Conservation (phyloP, 2,888 invertebrate genomes). For the Noctuana brunneofusca region DNA sequence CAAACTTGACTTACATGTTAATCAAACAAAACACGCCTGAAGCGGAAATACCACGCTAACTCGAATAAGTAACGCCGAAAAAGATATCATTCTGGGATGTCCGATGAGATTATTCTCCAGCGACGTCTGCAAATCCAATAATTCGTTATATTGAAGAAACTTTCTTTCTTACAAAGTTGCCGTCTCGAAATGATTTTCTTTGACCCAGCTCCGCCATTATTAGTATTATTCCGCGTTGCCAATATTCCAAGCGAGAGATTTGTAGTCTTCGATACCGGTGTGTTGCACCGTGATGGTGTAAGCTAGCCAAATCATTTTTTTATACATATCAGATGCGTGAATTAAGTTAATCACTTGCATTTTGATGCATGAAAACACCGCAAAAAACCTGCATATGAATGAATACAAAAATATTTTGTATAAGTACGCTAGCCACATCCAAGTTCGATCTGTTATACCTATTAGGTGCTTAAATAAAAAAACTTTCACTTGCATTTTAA, state of each 20-base stretch:
- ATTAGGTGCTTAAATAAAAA: too few species aligned
- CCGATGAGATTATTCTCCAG: constrained; percentile 58
- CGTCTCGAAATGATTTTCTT: constrained; percentile 69
- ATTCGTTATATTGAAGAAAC: constrained; percentile 77
- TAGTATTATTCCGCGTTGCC: constrained; percentile 65
- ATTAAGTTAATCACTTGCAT: too few species aligned
- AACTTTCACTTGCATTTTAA: too few species aligned
- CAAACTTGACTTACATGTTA: constrained; percentile 40
- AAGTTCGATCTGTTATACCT: too few species aligned
- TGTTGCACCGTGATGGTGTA: constrained; percentile 12
- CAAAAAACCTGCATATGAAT: too few species aligned
- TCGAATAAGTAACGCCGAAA: constrained; percentile 48
- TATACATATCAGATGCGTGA: too few species aligned
- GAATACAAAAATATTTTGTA: too few species aligned
- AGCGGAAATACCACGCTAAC: constrained; percentile 44
- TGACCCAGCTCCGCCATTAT: constrained; percentile 64
- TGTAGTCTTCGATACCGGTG: constrained; percentile 23
- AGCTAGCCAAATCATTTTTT: neutral
- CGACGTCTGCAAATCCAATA: constrained; percentile 72
- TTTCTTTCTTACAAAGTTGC: constrained; percentile 67
- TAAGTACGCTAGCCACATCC: too few species aligned
- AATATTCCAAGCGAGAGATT: constrained; percentile 48
- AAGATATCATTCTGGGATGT: constrained; percentile 61
- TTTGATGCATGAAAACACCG: too few species aligned
- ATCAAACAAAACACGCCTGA: constrained; percentile 45